Evolutionary conservation across 1,140 invertebrate genomes (phyloP), one percentile per base, ranked within the genome.

Genomic region (Dermatophagoides farinae): DNA sequence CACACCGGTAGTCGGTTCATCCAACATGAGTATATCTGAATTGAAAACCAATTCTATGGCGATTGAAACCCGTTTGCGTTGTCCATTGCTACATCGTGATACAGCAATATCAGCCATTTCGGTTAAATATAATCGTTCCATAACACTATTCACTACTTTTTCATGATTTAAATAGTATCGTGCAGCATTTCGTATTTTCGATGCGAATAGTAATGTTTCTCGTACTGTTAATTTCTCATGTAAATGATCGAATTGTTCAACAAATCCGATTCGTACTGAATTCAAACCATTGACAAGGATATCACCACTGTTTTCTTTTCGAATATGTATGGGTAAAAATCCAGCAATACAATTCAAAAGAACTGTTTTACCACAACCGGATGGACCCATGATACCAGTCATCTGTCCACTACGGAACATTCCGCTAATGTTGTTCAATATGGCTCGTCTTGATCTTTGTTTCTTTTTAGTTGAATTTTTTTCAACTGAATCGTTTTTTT

Each of bases 1-100:
- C 16, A 90, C 68, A 0, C 53, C 53, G 1, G 53, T 72, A 31
- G 90, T 95, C 0, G 90, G 89, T 70, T 97, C 90, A 69, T 97
- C 91, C 69, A 95, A 92, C 73, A 93, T 93, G 84, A 97, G 89
- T 22, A 96, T 82, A 44, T 89, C 88, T 14, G 91, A 90, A 74
- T 95, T 96, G 72, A 89, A 95, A 59, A 95, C 80, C 52, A 97
- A 73, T 74, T 96, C 90, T 57, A 93, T 73, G n/a, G 90, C 89
- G 65, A 96, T 91, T 1, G 89, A 89, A 44, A 96, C 73, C 53
- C 91, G 78, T 71, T 95, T 96, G 57, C 85, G 77, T 73, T 96
- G 89, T 0, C 91, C 91, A 9, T 90, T 90, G 20, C 88, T 92
- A 14, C 96, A 75, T 67, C 82, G 82, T 44, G 79, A 79, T 4